A percentile compares a stretch with the other conserved stretches of the same genome.
Evolutionary conservation across 2,113 vertebrate genomes (phyloP).

Genomic region (Haliaeetus leucogaster): DNA sequence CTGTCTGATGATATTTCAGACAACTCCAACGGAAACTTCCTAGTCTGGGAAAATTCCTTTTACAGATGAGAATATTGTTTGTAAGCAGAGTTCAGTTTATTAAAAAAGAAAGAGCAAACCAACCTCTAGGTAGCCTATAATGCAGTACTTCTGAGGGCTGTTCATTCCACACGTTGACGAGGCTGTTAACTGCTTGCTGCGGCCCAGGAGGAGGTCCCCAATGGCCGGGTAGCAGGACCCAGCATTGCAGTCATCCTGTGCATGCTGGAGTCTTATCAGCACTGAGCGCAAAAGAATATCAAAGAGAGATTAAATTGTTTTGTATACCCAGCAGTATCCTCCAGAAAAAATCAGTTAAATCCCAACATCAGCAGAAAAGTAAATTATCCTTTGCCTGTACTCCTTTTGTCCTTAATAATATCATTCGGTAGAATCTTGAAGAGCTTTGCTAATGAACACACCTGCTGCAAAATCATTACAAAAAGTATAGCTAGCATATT

Average conservation of each 20-base stretch:
- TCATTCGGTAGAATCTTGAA: neutral
- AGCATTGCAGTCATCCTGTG: constrained; percentile 68
- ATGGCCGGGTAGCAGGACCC: constrained; percentile 73
- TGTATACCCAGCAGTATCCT: neutral
- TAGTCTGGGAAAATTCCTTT: neutral
- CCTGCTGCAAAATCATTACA: neutral
- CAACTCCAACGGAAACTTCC: neutral
- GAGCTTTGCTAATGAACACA: neutral
- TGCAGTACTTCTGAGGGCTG: constrained; percentile 84
- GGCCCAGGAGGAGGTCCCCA: constrained; percentile 83
- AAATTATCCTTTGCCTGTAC: neutral
- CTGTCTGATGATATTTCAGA: neutral
- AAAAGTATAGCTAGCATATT: neutral
- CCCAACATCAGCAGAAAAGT: neutral
- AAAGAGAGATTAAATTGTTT: neutral
- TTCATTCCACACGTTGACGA: constrained; percentile 83
- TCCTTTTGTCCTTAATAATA: neutral
- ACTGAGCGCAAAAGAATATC: constrained; percentile 48
- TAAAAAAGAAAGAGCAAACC: constrained; percentile 10
- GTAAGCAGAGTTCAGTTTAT: neutral
- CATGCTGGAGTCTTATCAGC: constrained; percentile 44
- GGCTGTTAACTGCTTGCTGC: constrained; percentile 73
- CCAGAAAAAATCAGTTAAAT: neutral
- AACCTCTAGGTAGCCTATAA: constrained; percentile 87
- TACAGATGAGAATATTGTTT: neutral